These are phyloP conservation scores for Sthenelais limicola DNA, from an alignment of 2,888 invertebrate genomes.

Conservation along the genomic window DNA sequence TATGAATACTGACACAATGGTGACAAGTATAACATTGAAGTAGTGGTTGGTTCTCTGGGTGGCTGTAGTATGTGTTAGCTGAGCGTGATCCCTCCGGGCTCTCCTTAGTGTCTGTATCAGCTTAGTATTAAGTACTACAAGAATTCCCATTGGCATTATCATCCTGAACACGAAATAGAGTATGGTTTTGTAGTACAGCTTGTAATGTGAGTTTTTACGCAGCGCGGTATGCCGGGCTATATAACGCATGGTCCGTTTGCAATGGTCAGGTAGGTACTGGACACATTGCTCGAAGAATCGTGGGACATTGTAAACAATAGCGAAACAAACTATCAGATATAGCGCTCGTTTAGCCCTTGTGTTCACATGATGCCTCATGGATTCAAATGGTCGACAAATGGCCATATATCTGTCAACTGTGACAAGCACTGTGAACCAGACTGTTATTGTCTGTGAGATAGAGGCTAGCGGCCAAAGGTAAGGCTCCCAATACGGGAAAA, in stretches of 20 bases:
- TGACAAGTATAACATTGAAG: constrained; percentile 50
- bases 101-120: constrained; percentile 44
- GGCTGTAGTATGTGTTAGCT: constrained; percentile 38
- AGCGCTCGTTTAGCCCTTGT: constrained; percentile 33
- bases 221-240: constrained; percentile 37
- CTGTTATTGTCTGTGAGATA: constrained; percentile 48
- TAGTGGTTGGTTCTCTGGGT: constrained; percentile 45
- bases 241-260: constrained; percentile 12
- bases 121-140: constrained; percentile 46
- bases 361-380: constrained; percentile 29
- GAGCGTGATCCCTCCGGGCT: constrained; percentile 38
- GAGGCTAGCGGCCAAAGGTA: constrained; percentile 49
- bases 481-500: constrained; percentile 45
- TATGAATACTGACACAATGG: constrained; percentile 51
- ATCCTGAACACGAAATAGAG: constrained; percentile 50
- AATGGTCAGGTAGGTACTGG: constrained; percentile 36
- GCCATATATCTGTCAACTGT: constrained; percentile 50
- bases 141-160: constrained; percentile 44
- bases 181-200: constrained; percentile 48
- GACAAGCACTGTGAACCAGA: constrained; percentile 52
- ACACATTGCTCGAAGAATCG: constrained; percentile 51
- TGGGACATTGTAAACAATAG: constrained; percentile 53
- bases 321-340: constrained; percentile 34
- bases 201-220: constrained; percentile 42
- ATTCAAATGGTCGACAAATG: constrained; percentile 49